phyloP scores from a whole-genome alignment of 2,113 vertebrate species.

The Meriones unguiculatus region DNA sequence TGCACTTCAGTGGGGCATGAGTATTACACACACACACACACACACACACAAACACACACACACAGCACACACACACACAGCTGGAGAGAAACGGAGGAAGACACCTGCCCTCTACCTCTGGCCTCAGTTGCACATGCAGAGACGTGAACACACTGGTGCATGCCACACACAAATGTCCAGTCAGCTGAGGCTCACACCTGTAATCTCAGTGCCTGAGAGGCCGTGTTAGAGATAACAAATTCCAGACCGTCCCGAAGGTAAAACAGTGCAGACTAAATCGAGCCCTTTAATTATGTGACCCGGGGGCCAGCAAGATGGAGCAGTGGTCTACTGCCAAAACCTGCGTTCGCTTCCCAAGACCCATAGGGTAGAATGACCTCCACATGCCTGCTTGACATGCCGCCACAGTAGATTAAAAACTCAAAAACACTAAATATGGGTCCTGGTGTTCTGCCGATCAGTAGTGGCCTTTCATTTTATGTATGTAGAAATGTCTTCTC shows the following conservation, averaged over 20 bases:
- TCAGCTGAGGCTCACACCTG: not conserved
- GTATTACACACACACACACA: not conserved
- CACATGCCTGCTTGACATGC: not conserved
- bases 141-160: not conserved
- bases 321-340: not conserved
- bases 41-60: not conserved
- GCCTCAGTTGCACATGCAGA: not conserved
- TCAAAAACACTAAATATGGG: not conserved
- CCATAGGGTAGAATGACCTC: not conserved
- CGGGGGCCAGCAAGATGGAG: not conserved
- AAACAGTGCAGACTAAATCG: not conserved
- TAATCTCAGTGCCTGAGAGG: not conserved
- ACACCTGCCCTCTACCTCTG: not conserved
- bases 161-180: not conserved
- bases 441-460: not conserved
- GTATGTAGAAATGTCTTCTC: not conserved
- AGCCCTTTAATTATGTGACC: not conserved
- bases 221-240: not conserved
- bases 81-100: not conserved
- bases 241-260: not conserved
- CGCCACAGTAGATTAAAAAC: not conserved
- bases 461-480: not conserved
- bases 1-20: not conserved
- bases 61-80: not conserved
- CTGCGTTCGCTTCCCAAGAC: not conserved